Percentiles rank a stretch among this genome's conserved stretches.
These are phyloP conservation scores for Gambusia holbrooki DNA, from an alignment of 2,113 vertebrate genomes.

Conservation along the genomic window DNA sequence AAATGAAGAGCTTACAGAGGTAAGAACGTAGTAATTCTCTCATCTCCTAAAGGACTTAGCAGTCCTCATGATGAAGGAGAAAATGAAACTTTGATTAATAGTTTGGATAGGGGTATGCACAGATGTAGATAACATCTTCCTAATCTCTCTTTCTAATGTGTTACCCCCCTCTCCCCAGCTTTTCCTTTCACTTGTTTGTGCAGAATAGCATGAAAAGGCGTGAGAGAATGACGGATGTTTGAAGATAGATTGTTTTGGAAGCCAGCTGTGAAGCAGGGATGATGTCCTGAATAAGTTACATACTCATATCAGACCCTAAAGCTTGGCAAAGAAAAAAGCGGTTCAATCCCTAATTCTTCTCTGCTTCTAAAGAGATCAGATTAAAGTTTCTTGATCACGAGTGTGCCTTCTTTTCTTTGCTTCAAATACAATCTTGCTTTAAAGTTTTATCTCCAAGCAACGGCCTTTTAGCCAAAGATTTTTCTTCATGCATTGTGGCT, in stretches of 20 bases:
- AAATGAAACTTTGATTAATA: conserved; percentile 76
- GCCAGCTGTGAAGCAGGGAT: conserved; percentile 51
- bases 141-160: conserved; percentile 61
- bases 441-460: conserved; percentile 46
- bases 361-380: conserved; percentile 41
- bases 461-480: conserved; percentile 42
- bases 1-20: conserved; percentile 77
- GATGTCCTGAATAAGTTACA: conserved; percentile 50
- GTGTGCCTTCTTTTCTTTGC: conserved; percentile 32
- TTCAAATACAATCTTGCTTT: conserved; percentile 48
- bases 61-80: conserved; percentile 58
- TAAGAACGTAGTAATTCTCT: conserved; percentile 75
- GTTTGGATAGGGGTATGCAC: conserved; percentile 53
- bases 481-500: conserved; percentile 35
- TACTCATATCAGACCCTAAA: conserved; percentile 35
- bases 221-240: conserved; percentile 49
- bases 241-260: conserved; percentile 62
- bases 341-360: conserved; percentile 37
- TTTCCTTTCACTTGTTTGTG: conserved; percentile 26
- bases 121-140: conserved; percentile 63
- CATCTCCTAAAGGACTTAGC: conserved; percentile 79
- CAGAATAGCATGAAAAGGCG: conserved; percentile 51
- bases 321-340: conserved; percentile 25
- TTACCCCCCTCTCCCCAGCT: not conserved
- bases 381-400: conserved; percentile 41